Conservation (phyloP, 1,140 invertebrate genomes). For the Zaprionus nigranus region DNA sequence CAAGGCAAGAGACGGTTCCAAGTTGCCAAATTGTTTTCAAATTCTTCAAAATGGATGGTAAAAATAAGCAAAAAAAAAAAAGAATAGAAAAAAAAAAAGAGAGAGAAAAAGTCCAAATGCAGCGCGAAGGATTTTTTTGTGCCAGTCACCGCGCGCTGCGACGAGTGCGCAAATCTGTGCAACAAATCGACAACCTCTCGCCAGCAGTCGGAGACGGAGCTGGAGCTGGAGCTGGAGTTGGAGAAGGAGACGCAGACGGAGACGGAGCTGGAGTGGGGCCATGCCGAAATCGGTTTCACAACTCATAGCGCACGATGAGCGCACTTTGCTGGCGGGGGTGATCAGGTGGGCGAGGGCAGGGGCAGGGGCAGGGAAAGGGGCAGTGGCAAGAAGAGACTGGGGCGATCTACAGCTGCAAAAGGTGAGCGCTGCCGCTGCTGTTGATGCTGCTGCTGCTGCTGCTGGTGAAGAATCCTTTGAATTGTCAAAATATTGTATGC, state of each 20-base stretch:
- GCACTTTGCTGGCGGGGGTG: slow-evolving; percentile 3
- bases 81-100: slow-evolving; percentile 14
- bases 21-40: slow-evolving; percentile 72
- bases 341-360: no score
- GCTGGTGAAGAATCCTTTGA: slow-evolving; percentile 76
- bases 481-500: slow-evolving; percentile 82
- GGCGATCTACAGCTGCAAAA: slow-evolving; percentile 53
- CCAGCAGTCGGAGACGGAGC: slow-evolving; percentile 9
- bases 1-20: slow-evolving; percentile 73
- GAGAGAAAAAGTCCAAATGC: slow-evolving; percentile 39
- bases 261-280: slow-evolving; percentile 4
- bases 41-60: slow-evolving; percentile 72
- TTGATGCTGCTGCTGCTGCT: slow-evolving; percentile 18
- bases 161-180: slow-evolving; percentile 63
- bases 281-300: slow-evolving; percentile 60
- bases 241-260: background rate
- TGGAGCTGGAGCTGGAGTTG: background rate
- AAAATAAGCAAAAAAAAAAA: background rate
- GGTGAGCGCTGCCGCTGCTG: slow-evolving; percentile 51
- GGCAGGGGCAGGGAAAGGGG: no score
- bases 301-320: slow-evolving; percentile 53
- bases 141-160: slow-evolving; percentile 63
- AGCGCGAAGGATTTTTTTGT: slow-evolving; percentile 67
- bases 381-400: background rate
- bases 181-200: slow-evolving; percentile 59